A percentile compares a stretch with the other conserved stretches of the same genome.
phyloP scores from a whole-genome alignment of 2,797 vertebrate species.

The Crax fasciolata region DNA sequence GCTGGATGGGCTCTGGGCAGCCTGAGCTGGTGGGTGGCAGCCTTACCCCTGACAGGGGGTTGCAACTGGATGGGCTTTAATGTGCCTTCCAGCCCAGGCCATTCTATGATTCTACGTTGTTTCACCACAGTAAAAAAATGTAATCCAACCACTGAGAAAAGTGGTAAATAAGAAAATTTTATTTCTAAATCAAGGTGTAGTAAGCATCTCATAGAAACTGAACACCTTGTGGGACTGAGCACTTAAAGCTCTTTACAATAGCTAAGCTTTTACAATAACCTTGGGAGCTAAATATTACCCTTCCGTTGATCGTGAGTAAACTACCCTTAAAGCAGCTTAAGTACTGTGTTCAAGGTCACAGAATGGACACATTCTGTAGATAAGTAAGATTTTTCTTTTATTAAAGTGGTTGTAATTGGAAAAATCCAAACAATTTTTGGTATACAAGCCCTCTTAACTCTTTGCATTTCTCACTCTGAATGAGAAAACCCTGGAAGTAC shows the following conservation, averaged over 20 bases:
- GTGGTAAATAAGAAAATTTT: not conserved
- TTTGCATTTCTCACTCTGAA: accelerated
- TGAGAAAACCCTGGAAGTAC: not conserved
- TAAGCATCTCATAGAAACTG: not conserved
- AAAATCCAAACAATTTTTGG: not conserved
- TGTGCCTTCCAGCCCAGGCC: not conserved
- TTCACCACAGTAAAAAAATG: not conserved
- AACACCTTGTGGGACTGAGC: not conserved
- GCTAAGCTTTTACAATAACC: conserved; percentile 27
- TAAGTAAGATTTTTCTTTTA: not conserved
- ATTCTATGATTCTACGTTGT: not conserved
- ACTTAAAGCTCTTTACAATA: conserved; percentile 11
- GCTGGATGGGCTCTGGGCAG: not conserved
- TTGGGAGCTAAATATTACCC: conserved; percentile 22
- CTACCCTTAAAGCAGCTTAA: not conserved
- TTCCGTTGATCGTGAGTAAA: not conserved
- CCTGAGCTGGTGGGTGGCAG: too few species aligned
- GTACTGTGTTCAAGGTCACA: not conserved
- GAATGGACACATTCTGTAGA: accelerated
- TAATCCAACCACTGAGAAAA: not conserved
- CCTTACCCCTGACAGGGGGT: not conserved
- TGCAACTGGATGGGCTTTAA: not conserved
- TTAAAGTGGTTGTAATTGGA: not conserved
- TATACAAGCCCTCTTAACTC: not conserved
- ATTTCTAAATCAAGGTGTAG: not conserved